Conservation (phyloP, 92 coral and sea anemone species). For the Palythoa caribaeorum region DNA sequence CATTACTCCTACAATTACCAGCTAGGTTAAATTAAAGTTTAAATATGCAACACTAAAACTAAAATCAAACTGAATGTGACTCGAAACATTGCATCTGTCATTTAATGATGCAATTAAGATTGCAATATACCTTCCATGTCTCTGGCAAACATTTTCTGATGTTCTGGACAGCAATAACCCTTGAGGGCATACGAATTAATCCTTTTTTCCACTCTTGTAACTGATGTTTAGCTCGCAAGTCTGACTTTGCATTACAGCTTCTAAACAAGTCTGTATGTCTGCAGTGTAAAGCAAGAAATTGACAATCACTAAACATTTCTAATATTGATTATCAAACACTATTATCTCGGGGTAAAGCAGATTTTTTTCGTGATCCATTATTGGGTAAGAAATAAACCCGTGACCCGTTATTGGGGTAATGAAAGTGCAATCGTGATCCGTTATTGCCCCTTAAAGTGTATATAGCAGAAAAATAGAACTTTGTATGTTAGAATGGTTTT, state of each 20-base stretch:
- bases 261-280: constrained; percentile 98
- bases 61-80: neutral
- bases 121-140: constrained; percentile 83
- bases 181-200: constrained; percentile 78
- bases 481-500: no score
- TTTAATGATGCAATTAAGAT: neutral
- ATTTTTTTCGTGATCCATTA: no score
- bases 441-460: no score
- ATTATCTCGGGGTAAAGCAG: no score
- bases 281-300: neutral
- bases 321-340: neutral
- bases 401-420: no score
- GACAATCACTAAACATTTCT: no score
- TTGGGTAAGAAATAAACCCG: no score
- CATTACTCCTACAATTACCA: neutral
- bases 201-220: constrained; percentile 91
- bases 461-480: no score
- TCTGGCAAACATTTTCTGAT: constrained; percentile 93
- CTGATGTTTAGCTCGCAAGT: constrained; percentile 84
- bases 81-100: neutral
- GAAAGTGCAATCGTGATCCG: no score
- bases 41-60: neutral
- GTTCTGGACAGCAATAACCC: constrained; percentile 85
- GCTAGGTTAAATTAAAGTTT: neutral
- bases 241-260: constrained; percentile 82